A percentile compares a stretch with the other conserved stretches of the same genome.
Evolutionary conservation across 2,113 vertebrate genomes (phyloP).

Genomic region (Myiozetetes cayanensis): DNA sequence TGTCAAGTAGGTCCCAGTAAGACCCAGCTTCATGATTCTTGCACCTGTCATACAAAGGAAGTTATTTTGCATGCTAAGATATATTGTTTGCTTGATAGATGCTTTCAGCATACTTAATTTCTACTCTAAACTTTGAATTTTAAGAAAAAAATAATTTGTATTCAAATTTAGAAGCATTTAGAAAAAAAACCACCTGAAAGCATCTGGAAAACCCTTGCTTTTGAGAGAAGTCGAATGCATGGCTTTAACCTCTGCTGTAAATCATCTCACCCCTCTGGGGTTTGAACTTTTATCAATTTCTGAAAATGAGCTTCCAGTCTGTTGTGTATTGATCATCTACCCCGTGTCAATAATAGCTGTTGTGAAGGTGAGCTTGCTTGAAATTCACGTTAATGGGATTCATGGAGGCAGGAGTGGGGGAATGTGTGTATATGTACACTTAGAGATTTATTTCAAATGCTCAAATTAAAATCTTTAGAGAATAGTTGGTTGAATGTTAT

Average conservation of each 20-base stretch:
- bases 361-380: conserved; percentile 62
- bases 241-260: conserved; percentile 67
- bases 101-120: neutral
- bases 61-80: neutral
- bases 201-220: neutral
- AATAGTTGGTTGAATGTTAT: neutral
- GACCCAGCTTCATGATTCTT: neutral
- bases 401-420: neutral
- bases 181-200: neutral
- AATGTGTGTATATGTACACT: neutral
- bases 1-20: neutral
- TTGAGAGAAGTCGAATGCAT: conserved; percentile 8
- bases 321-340: conserved; percentile 62
- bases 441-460: conserved; percentile 4
- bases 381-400: conserved; percentile 54
- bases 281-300: conserved; percentile 73
- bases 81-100: neutral
- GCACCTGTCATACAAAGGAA: neutral
- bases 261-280: conserved; percentile 55
- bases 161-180: neutral
- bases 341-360: conserved; percentile 47
- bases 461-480: neutral
- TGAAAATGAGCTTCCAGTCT: conserved; percentile 71
- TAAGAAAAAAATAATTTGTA: neutral
- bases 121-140: neutral